phyloP scores from a whole-genome alignment of 2,888 invertebrate genomes.

The Aquatica leii region DNA sequence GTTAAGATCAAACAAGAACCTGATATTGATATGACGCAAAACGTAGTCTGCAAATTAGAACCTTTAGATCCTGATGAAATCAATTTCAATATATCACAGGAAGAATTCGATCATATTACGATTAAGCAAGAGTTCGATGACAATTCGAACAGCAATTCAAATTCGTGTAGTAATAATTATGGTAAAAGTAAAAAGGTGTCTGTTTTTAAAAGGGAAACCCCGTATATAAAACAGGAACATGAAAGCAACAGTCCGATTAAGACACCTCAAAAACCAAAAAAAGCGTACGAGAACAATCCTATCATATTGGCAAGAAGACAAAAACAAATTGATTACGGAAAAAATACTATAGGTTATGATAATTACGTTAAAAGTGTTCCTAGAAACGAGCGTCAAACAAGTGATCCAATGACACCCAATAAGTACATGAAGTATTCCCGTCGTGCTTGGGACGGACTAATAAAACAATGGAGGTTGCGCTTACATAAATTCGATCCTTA shows the following conservation, averaged over 20 bases:
- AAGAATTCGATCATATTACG: constrained; percentile 13
- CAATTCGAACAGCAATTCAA: constrained; percentile 24
- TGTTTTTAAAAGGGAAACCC: constrained; percentile 30
- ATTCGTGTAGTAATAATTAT: constrained; percentile 26
- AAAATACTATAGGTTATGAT: constrained; percentile 88
- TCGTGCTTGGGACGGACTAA: constrained; percentile 90
- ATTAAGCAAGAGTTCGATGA: constrained; percentile 33
- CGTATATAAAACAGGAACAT: constrained; percentile 14
- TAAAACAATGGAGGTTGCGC: constrained; percentile 86
- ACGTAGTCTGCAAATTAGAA: not conserved
- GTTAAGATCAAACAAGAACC: constrained; percentile 31
- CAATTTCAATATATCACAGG: constrained; percentile 28
- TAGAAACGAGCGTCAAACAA: constrained; percentile 69
- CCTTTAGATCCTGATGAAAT: constrained; percentile 10
- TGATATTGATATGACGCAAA: constrained; percentile 16
- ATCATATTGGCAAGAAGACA: constrained; percentile 78
- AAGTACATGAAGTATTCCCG: constrained; percentile 88
- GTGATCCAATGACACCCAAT: constrained; percentile 90
- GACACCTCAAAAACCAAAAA: constrained; percentile 15
- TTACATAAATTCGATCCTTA: constrained; percentile 81
- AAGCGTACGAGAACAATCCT: constrained; percentile 75
- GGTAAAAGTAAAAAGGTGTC: constrained; percentile 33
- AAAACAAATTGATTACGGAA: constrained; percentile 95
- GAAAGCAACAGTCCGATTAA: not conserved
- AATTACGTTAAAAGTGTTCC: constrained; percentile 75